Evolutionary conservation across 1,140 invertebrate species (phyloP), one percentile per base, ranked within the genome.

Genomic region (Zaprionus capensis): DNA sequence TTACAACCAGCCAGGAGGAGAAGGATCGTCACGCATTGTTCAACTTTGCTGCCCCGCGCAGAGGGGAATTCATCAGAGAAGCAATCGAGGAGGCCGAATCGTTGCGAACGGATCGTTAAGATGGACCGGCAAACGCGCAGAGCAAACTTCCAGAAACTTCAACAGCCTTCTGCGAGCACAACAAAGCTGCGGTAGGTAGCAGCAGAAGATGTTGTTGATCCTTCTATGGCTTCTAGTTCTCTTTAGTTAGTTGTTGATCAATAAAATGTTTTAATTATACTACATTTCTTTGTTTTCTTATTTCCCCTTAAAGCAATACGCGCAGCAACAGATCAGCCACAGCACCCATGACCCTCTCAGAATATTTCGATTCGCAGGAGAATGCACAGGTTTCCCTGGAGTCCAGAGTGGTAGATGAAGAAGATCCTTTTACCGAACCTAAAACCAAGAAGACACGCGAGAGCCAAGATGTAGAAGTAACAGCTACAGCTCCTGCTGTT

Each of bases 91-190:
- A 91, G 22, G 76, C 66, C 11, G 76, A 92, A 34, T 24, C 76
- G 3, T 57, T 88, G 22, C 22, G 58, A 11, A 70, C 69, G 9
- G 72, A 85, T 51, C 63, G 63, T 22, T 91, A 91, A 85, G 14
- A 72, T 92, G 91, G 83, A 92, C 62, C 81, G 83, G 17, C 59
- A 81, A 49, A 87, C 84, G 11, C 78, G 91, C 2, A 80, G 62
- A 57, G 80, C 87, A 2, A 92, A 92, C 65, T 82, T 92, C 12
- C 82, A 80, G 36, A 92, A 92, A 78, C 64, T 92, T 4, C 91
- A 91, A 57, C 61, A 71, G 53, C 63, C 77, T 1, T 38, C 69
- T 15, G 31, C 80, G 17, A 38, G 11, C 17, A 65, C 53, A 22
- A 49, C 59, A 46, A 87, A 76, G 59, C 74, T 62, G 71, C 82